These are phyloP conservation scores for Lasius platythorax DNA, from an alignment of 2,888 invertebrate genomes.

Conservation along the genomic window DNA sequence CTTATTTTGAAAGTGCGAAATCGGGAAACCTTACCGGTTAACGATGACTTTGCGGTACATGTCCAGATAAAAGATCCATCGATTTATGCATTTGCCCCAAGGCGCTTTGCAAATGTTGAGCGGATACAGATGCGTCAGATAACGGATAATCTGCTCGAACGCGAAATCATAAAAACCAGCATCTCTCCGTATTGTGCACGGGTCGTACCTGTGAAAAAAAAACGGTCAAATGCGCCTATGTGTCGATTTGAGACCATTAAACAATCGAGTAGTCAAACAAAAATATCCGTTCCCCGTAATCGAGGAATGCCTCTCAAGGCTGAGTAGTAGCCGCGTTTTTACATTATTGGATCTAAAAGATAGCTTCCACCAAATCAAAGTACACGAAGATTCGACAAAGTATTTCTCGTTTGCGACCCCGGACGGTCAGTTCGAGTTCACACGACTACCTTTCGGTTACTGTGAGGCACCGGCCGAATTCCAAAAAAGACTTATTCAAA, in stretches of 20 bases:
- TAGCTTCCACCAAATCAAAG: too few species aligned
- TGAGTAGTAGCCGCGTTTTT: too few species aligned
- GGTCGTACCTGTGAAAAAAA: not conserved
- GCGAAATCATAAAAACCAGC: not conserved
- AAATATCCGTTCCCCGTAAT: not conserved
- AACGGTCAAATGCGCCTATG: not conserved
- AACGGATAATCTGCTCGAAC: not conserved
- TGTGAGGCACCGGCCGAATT: not conserved
- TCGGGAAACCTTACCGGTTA: not conserved
- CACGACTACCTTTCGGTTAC: not conserved
- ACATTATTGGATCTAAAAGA: too few species aligned
- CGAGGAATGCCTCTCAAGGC: not conserved
- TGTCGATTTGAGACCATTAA: not conserved
- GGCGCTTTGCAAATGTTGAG: too few species aligned
- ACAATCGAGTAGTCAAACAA: not conserved
- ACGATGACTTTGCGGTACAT: not conserved
- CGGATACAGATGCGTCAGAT: not conserved
- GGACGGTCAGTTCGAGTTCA: not conserved
- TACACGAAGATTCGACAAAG: too few species aligned
- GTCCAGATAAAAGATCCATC: too few species aligned
- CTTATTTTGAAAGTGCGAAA: not conserved
- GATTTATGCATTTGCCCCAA: too few species aligned
- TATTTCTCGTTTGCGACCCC: not conserved
- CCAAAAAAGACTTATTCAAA: not conserved
- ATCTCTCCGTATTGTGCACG: not conserved